Evolutionary conservation across 2,888 invertebrate genomes (phyloP), one percentile per base, ranked within the genome.

Genomic region (Spodoptera picta): DNA sequence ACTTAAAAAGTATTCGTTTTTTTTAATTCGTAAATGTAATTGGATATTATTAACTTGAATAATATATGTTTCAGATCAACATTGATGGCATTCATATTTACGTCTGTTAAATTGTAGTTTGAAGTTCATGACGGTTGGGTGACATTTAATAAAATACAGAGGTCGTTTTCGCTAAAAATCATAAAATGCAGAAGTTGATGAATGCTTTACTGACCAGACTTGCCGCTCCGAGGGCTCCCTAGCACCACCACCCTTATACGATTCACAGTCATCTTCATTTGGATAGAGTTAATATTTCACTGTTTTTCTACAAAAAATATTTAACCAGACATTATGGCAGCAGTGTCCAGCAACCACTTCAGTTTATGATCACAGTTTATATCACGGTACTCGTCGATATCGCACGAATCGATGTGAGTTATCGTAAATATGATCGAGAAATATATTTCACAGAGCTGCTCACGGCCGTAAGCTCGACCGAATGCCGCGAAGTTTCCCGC

Each of bases 211-310:
- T 95, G 92, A 97, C 97, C 97, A 91, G 97, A 97, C 94, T 97
- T 97, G 86, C 97, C 97, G 88, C 97, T 97, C 87, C 96, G 95
- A 84, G 97, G 95, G 89, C 96, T 96, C 86, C 97, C 97, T 88
- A 97, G 95, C 90, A 97, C 97, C 93, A 97, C 97, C 91, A 97
- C 97, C 95, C 96, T 96, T 93, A 97, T 97, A 91, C 96, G 96
- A 94, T 96, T 97, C 90, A 96, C 96, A 95, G 97, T 97, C 97
- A 97, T 97, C 94, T 94, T 94, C 94, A 94, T 94, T 91, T 92
- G 92, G 90, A 86, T 82, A 85, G 90, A 80, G 87, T 90, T 85
- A 69, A 65, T 80, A 83, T 86, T 82, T 80, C 86, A 86, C 85
- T 75, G 61, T 82, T 80, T 77, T 77, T 71, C 59, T 77, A 84